Percentiles rank a stretch among this genome's conserved stretches.
Evolutionary conservation across 2,797 vertebrate genomes (phyloP).

Genomic region (Carduelis carduelis): DNA sequence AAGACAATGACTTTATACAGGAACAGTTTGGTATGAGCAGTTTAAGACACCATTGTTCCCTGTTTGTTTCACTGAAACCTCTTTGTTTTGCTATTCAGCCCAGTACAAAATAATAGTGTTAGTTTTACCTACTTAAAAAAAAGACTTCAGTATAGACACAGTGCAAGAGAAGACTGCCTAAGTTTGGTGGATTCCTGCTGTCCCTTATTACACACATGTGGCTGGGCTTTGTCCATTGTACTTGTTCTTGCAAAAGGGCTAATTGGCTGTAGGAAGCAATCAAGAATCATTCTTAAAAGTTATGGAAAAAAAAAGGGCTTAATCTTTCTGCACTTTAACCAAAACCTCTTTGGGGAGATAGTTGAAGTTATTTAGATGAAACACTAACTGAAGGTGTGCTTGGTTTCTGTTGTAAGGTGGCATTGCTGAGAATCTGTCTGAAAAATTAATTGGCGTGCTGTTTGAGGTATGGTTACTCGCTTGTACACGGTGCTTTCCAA

Average conservation of each 20-base stretch:
- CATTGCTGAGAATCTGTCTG: slow-evolving; percentile 88
- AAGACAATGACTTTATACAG: neutral
- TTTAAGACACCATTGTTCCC: neutral
- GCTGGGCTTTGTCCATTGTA: neutral
- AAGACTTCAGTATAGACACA: neutral
- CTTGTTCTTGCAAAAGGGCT: neutral
- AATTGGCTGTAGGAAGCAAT: neutral
- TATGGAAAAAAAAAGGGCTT: neutral
- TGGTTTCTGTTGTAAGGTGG: slow-evolving; percentile 76
- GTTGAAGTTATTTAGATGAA: neutral
- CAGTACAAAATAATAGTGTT: neutral
- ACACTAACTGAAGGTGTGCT: neutral
- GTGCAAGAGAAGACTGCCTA: neutral
- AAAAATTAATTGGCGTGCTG: slow-evolving; percentile 87
- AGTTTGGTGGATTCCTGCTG: neutral
- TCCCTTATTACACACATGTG: neutral
- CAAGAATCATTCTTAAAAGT: neutral
- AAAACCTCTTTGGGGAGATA: neutral
- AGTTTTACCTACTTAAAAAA: neutral
- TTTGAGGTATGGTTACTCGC: slow-evolving; percentile 93
- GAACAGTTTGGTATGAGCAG: neutral
- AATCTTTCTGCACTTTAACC: neutral
- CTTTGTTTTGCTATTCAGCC: neutral
- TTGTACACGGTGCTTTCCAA: slow-evolving; percentile 89
- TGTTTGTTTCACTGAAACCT: neutral